These are phyloP conservation scores for Bilobella aurantiaca DNA, from an alignment of 1,140 invertebrate genomes.

Conservation along the genomic window DNA sequence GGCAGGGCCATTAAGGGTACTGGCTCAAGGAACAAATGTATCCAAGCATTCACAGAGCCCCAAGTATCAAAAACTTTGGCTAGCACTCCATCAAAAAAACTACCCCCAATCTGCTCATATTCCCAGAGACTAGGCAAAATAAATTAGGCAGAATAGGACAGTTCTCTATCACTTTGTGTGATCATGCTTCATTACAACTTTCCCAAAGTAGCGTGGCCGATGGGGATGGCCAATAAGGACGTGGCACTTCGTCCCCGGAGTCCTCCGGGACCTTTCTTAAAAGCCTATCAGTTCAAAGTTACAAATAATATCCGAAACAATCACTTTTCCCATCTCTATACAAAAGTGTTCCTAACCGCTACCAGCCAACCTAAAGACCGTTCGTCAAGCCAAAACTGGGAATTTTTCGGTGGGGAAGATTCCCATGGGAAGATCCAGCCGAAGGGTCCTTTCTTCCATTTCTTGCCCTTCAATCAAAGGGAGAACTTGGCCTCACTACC, in stretches of 20 bases:
- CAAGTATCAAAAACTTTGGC: no score
- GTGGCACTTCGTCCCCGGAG: not conserved
- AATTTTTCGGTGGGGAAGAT: not conserved
- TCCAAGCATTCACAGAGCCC: no score
- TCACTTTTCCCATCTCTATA: not conserved
- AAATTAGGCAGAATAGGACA: not conserved
- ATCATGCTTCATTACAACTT: not conserved
- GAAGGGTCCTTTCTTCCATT: not conserved
- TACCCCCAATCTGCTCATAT: not conserved
- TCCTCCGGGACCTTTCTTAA: not conserved
- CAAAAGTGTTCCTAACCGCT: not conserved
- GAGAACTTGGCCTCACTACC: not conserved
- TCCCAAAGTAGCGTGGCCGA: not conserved
- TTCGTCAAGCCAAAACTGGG: not conserved
- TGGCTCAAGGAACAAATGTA: no score
- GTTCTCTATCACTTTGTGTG: not conserved
- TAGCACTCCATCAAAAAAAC: no score
- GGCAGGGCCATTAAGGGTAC: not conserved
- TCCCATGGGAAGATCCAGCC: constrained; percentile 4
- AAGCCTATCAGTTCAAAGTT: constrained; percentile 6
- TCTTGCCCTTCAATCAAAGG: constrained; percentile 4
- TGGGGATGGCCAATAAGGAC: constrained; percentile 4
- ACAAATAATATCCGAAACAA: constrained; percentile 6
- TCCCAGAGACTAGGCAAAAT: not conserved
- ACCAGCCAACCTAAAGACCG: not conserved